A percentile compares a stretch with the other conserved stretches of the same genome.
Conservation (phyloP, 2,888 invertebrate genomes). For the Steromphala cineraria region DNA sequence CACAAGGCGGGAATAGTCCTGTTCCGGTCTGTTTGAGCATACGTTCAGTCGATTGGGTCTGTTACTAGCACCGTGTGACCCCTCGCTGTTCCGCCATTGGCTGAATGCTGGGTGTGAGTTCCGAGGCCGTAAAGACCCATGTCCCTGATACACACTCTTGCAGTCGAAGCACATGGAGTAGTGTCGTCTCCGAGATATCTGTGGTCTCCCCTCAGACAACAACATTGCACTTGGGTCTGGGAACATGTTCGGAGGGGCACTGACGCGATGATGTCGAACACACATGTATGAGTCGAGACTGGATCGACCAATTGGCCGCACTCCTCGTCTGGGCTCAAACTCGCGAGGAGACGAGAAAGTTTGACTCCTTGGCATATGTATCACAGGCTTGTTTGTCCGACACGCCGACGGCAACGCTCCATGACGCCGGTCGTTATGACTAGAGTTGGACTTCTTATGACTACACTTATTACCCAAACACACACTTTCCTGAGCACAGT, state of each 20-base stretch:
- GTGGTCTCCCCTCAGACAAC: not conserved
- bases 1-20: not conserved
- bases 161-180: slow-evolving; percentile 15
- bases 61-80: slow-evolving; percentile 16
- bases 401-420: not conserved
- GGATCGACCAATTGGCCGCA: not conserved
- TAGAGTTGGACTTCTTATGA: slow-evolving; percentile 23
- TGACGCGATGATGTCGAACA: not conserved
- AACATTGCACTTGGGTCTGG: not conserved
- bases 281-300: not conserved
- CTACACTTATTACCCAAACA: not conserved
- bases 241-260: slow-evolving; percentile 7
- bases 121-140: not conserved
- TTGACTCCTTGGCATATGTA: slow-evolving; percentile 23
- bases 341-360: slow-evolving; percentile 23
- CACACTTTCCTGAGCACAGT: slow-evolving; percentile 5
- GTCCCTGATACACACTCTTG: not conserved
- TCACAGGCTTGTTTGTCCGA: slow-evolving; percentile 23
- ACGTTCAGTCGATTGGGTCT: slow-evolving; percentile 6
- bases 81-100: not conserved
- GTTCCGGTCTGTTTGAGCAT: not conserved
- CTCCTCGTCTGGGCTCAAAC: not conserved
- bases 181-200: not conserved
- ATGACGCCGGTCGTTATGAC: slow-evolving; percentile 24
- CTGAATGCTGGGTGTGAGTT: not conserved